These are phyloP conservation scores for Saccostrea cuccullata DNA, from an alignment of 1,140 invertebrate species.

Conservation along the genomic window DNA sequence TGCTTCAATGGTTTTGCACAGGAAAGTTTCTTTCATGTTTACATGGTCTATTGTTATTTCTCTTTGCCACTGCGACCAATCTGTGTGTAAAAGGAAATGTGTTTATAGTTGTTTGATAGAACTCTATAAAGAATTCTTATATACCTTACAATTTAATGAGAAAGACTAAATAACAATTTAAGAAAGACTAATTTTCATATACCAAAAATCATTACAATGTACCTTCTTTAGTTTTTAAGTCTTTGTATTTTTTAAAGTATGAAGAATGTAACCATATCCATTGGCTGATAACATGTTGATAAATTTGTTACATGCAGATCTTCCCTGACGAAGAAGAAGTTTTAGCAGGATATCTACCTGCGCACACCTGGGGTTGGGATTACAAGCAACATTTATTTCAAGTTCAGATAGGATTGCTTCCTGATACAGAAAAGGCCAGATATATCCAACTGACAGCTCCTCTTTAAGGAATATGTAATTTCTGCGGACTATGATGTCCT, in stretches of 20 bases:
- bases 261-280: not conserved
- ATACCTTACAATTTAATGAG: too few relatives aligned
- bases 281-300: not conserved
- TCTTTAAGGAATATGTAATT: not conserved
- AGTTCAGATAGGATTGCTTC: not conserved
- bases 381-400: not conserved
- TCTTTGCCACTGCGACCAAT: not conserved
- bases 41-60: not conserved
- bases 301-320: not conserved
- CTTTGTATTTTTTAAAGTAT: not conserved
- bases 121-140: too few relatives aligned
- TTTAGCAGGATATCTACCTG: not conserved
- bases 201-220: not conserved
- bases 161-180: too few relatives aligned
- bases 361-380: not conserved
- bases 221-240: constrained; percentile 1
- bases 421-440: not conserved
- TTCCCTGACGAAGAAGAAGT: not conserved
- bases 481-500: not conserved
- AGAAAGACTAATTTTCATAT: too few relatives aligned
- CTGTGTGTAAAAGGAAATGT: not conserved
- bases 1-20: not conserved
- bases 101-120: not conserved
- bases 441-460: not conserved
- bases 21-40: not conserved